Conservation (phyloP, 2,888 invertebrate species). For the Eucriotettix oculatus region DNA sequence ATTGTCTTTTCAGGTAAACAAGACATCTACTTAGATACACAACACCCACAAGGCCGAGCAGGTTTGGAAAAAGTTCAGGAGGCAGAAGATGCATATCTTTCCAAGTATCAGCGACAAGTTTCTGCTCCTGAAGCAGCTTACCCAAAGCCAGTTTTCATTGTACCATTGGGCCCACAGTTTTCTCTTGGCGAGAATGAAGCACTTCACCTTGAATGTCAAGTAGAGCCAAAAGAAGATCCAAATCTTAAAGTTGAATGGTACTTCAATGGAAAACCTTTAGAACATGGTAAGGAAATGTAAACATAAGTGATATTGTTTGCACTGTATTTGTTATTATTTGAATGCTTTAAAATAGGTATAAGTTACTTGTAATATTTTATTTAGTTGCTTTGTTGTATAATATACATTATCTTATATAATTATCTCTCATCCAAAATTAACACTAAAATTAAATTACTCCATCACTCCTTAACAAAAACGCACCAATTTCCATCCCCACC, state of each 20-base stretch:
- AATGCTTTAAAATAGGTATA: no score
- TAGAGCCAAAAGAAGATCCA: conserved; percentile 87
- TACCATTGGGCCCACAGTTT: conserved; percentile 65
- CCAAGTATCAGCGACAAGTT: conserved; percentile 49
- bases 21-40: conserved; percentile 71
- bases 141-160: conserved; percentile 73
- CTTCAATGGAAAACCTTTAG: conserved; percentile 76
- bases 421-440: no score
- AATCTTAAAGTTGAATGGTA: conserved; percentile 86
- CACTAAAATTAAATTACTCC: no score
- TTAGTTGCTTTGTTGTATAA: no score
- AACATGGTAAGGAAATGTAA: conserved; percentile 38
- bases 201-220: conserved; percentile 83
- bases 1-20: conserved; percentile 17
- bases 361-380: no score
- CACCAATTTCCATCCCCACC: no score
- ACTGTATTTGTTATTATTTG: no score
- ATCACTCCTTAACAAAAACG: no score
- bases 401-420: no score
- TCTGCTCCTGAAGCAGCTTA: conserved; percentile 59
- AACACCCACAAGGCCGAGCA: conserved; percentile 85
- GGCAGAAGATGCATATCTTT: conserved; percentile 66
- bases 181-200: conserved; percentile 66
- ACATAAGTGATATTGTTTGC: no score
- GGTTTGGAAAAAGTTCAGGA: conserved; percentile 80